phyloP scores from a whole-genome alignment of 2,888 invertebrate species.

The Allygus modestus region DNA sequence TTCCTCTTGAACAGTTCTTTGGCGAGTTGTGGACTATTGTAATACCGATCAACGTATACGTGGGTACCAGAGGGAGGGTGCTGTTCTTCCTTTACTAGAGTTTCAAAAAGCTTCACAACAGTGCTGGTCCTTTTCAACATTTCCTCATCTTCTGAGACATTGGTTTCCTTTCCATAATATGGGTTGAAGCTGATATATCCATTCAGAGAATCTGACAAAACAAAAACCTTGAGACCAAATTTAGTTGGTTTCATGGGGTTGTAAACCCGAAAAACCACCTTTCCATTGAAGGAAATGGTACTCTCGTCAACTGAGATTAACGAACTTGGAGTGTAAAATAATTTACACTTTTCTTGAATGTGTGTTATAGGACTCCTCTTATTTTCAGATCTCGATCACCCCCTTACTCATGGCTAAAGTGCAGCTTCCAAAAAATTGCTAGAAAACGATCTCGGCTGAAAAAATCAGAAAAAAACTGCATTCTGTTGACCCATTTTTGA shows the following conservation, averaged over 20 bases:
- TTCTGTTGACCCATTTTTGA: too few species aligned
- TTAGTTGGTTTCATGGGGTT: slow-evolving; percentile 37
- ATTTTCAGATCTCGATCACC: background rate
- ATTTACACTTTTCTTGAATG: background rate
- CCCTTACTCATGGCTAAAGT: background rate
- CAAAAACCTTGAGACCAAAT: slow-evolving; percentile 25
- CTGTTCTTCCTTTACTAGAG: background rate
- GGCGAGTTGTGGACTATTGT: slow-evolving; percentile 31
- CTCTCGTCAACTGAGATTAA: slow-evolving; percentile 16
- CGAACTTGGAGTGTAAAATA: background rate
- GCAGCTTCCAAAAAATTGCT: slow-evolving; percentile 4
- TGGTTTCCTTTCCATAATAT: slow-evolving; percentile 20
- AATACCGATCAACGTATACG: slow-evolving; percentile 43
- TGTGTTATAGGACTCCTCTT: background rate
- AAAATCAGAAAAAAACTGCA: too few species aligned
- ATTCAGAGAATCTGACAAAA: background rate
- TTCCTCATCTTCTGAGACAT: background rate
- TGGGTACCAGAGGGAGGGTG: background rate
- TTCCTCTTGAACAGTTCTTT: slow-evolving; percentile 18
- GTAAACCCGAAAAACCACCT: background rate
- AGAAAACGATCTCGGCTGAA: too few species aligned
- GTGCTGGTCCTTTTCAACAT: slow-evolving; percentile 29
- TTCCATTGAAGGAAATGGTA: slow-evolving; percentile 24
- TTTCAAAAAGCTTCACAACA: background rate
- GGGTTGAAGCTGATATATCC: slow-evolving; percentile 16